Evolutionary conservation across 2,888 invertebrate genomes (phyloP), one percentile per base, ranked within the genome.

Genomic region (Thymelicus lineola): DNA sequence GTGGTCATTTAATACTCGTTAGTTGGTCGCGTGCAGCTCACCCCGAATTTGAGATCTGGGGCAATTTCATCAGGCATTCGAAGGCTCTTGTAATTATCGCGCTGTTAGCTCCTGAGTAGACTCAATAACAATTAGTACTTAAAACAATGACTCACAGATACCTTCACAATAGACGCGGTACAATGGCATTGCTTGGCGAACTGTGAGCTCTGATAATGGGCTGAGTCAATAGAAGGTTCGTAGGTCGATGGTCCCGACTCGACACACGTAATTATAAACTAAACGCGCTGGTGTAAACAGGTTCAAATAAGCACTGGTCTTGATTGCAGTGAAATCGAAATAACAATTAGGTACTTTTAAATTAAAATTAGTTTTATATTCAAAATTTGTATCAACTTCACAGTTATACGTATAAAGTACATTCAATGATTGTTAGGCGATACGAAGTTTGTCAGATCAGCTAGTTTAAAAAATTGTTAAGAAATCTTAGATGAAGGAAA

Each of bases 41-140:
- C 20, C 20, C 53, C 9, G 12, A 55, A 55, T 15, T 28, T 0
- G 12, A 15, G 55, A 55, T 35, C 14, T 55, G 7, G 55, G 55
- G 28, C 55, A 35, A 50, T 5, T 42, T 42, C 42, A 42, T 42
- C 48, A 7, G 28, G 35, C 50, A 35, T 48, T 70, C 70, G 72
- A 78, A 79, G 78, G 78, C 62, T 75, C 60, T 67, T 71, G 64
- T 73, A 76, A 79, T 79, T 79, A 79, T 74, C 71, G 71, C 70
- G 71, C 58, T 79, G 77, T 73, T 67, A 66, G 42, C 69, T 28
- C 3, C 28, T 75, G 75, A 78, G 76, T 75, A 74, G 65, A 50
- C 73, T 75, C 74, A 72, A 75, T 75, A 75, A 74, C 76, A 79
- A 78, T 79, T 79, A 79, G 76, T 62, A 68, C 58, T 66, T 65